Percentiles rank a stretch among this genome's conserved stretches.
phyloP scores from a whole-genome alignment of 2,888 invertebrate species.

The Zaprionus obscuricornis region DNA sequence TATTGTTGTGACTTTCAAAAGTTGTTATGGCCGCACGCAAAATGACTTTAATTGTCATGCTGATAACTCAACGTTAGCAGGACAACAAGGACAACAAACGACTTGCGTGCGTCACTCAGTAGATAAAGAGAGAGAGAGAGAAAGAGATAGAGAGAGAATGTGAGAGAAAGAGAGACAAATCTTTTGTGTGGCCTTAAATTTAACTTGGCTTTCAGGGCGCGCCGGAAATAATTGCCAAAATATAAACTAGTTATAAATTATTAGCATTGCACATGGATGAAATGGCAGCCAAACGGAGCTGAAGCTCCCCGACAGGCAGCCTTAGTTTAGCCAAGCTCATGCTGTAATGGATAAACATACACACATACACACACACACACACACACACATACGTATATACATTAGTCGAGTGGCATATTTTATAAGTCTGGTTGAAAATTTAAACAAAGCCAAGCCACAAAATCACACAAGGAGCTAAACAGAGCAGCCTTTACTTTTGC shows the following conservation, averaged over 20 bases:
- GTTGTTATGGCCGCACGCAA: constrained; percentile 57
- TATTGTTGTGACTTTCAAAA: constrained; percentile 50
- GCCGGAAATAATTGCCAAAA: constrained; percentile 75
- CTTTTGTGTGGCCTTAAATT: constrained; percentile 35
- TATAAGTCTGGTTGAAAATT: constrained; percentile 63
- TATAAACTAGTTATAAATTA: constrained; percentile 77
- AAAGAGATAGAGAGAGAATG: no score
- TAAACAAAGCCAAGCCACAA: constrained; percentile 68
- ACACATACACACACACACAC: constrained; percentile 17
- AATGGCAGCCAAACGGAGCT: constrained; percentile 59
- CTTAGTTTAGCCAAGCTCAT: constrained; percentile 38
- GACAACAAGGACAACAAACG: constrained; percentile 6
- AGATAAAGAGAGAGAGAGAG: no score
- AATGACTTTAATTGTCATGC: constrained; percentile 67
- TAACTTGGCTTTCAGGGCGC: constrained; percentile 1
- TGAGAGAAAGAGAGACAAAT: constrained; percentile 47
- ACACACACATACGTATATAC: constrained; percentile 9
- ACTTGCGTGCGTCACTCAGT: no score
- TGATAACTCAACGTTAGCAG: constrained; percentile 33
- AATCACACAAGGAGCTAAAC: constrained; percentile 36
- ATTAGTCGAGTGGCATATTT: constrained; percentile 58
- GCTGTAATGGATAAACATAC: constrained; percentile 55
- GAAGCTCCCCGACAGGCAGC: constrained; percentile 42
- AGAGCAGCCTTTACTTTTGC: constrained; percentile 23
- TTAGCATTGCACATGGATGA: constrained; percentile 61